Evolutionary conservation across 2,113 vertebrate species (phyloP), one percentile per base, ranked within the genome.

Genomic region (Ophiodon elongatus): DNA sequence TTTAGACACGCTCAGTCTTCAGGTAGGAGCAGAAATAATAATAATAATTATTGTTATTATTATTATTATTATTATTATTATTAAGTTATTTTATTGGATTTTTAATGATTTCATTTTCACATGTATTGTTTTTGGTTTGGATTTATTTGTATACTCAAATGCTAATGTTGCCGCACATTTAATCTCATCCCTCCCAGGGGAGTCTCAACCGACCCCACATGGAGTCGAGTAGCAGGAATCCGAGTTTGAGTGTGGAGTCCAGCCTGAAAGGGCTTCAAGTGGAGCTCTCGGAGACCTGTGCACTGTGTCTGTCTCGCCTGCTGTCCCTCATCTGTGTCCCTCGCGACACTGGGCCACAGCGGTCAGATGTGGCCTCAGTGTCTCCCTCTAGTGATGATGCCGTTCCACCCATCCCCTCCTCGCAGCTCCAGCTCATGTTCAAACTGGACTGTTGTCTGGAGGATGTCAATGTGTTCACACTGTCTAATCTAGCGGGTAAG

Each of bases 211-310:
- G 96, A 83, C 94, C 96, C 23, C 91, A 95, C 78, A 85, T 91
- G 56, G 93, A 92, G 50, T 95, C 93, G 8, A 95, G 94, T 0
- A 80, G 92, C 82, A 96, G 97, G 27, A 87, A 95, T 0, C 95
- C 96, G 45, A 97, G 95, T 0, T 89, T 98, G 8, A 96, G 94
- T 74, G 79, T 99, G 85, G 97, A 98, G 70, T 98, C 97, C 89
- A 96, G 93, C 67, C 95, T 99, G 77, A 97, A 96, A 54, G 97
- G 98, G 13, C 86, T 99, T 83, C 98, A 99, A 85, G 89, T 98
- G 90, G 98, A 99, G 94, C 93, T 96, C 0, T 99, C 98, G 0
- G 98, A 99, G 56, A 97, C 97, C 31, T 98, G 98, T 80, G 92
- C 96, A 5, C 94, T 98, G 65, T 99, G 98, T 91, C 94, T 99